Conservation (phyloP, 2,113 vertebrate species). For the Bubo bubo region DNA sequence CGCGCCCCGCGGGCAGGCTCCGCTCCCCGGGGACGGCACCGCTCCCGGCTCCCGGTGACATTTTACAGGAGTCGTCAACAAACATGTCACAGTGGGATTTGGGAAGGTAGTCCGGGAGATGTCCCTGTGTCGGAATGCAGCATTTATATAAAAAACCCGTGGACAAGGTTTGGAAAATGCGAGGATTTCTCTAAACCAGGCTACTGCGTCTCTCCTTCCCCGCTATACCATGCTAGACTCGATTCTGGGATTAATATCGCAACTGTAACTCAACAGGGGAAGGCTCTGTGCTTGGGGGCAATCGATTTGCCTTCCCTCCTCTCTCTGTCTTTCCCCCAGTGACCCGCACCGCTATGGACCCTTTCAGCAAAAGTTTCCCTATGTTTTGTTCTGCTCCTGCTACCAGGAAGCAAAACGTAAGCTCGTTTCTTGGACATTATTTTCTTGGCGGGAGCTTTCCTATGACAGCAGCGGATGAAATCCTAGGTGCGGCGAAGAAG, state of each 20-base stretch:
- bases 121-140: background rate
- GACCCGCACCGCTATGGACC: background rate
- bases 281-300: background rate
- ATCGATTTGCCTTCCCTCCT: background rate
- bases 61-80: background rate
- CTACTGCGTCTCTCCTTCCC: background rate
- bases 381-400: background rate
- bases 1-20: background rate
- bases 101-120: background rate
- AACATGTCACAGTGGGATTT: background rate
- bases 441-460: slow-evolving; percentile 14
- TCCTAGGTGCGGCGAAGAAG: background rate
- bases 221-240: background rate
- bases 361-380: slow-evolving; percentile 41
- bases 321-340: background rate
- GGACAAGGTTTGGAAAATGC: background rate
- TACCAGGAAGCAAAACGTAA: background rate
- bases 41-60: background rate
- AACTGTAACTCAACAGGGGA: background rate
- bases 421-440: background rate
- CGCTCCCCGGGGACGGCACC: background rate
- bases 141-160: no score
- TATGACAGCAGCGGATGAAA: background rate
- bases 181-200: background rate
- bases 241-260: background rate